phyloP scores from a whole-genome alignment of 2,113 vertebrate genomes.

The Cyanoderma ruficeps region DNA sequence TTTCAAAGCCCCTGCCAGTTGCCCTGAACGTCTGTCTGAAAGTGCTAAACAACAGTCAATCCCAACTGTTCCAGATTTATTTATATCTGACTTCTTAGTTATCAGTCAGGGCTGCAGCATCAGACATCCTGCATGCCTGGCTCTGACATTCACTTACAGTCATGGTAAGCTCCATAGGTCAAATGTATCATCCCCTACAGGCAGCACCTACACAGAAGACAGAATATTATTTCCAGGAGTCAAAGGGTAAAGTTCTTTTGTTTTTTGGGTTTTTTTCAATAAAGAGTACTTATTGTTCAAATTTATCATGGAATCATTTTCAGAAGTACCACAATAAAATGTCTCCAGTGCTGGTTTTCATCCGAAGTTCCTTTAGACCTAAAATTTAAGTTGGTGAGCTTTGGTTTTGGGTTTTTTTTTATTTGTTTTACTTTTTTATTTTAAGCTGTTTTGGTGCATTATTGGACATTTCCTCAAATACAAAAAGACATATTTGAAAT shows the following conservation, averaged over 20 bases:
- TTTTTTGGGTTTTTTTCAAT: not conserved
- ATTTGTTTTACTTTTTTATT: not conserved
- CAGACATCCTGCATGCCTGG: not conserved
- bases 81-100: slow-evolving; percentile 68
- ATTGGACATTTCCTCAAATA: not conserved
- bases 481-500: not conserved
- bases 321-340: not conserved
- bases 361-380: not conserved
- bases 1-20: slow-evolving; percentile 70
- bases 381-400: not conserved
- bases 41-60: slow-evolving; percentile 64
- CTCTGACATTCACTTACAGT: not conserved
- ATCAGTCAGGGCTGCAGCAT: slow-evolving; percentile 53
- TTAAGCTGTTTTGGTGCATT: not conserved
- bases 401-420: not conserved
- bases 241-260: not conserved
- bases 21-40: slow-evolving; percentile 67
- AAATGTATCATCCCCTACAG: not conserved
- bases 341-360: not conserved
- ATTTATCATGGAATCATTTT: not conserved
- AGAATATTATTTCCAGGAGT: not conserved
- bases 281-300: not conserved
- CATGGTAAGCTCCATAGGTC: not conserved
- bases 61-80: slow-evolving; percentile 73
- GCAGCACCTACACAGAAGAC: not conserved